These are phyloP conservation scores for Anastrepha ludens DNA, from an alignment of 1,140 invertebrate species.

Conservation along the genomic window DNA sequence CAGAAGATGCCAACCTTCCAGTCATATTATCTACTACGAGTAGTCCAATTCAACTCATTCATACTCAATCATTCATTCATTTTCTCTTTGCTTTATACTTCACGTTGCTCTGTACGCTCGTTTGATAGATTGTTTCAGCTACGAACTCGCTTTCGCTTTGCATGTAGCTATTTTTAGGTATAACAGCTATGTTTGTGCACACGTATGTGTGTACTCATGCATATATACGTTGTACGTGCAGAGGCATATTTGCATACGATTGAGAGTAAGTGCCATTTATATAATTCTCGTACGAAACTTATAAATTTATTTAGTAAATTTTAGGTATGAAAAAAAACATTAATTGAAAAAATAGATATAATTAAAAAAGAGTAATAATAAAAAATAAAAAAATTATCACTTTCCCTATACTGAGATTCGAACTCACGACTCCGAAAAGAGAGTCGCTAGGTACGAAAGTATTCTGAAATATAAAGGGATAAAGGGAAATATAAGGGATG, in stretches of 20 bases:
- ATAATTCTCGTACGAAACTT: neutral
- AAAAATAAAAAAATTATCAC: neutral
- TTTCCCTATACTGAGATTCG: neutral
- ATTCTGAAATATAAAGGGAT: no score
- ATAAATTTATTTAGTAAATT: neutral
- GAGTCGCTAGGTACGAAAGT: no score
- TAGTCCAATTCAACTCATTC: neutral
- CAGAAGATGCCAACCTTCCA: conserved; percentile 60
- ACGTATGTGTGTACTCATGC: neutral
- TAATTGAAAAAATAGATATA: neutral
- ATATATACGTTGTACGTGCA: no score
- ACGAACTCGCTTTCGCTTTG: neutral
- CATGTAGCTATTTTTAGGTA: neutral
- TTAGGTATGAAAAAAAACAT: neutral
- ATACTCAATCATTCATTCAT: neutral
- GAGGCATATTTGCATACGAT: neutral
- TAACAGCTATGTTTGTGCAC: neutral
- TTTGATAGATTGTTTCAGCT: neutral
- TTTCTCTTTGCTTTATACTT: neutral
- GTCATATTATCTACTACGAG: neutral
- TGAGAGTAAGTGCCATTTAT: neutral
- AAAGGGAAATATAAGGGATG: no score
- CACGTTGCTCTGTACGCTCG: neutral
- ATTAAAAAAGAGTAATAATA: neutral
- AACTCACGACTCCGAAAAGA: neutral